Evolutionary conservation across 2,113 vertebrate genomes (phyloP).

Genomic region (Ploceus nigricollis): DNA sequence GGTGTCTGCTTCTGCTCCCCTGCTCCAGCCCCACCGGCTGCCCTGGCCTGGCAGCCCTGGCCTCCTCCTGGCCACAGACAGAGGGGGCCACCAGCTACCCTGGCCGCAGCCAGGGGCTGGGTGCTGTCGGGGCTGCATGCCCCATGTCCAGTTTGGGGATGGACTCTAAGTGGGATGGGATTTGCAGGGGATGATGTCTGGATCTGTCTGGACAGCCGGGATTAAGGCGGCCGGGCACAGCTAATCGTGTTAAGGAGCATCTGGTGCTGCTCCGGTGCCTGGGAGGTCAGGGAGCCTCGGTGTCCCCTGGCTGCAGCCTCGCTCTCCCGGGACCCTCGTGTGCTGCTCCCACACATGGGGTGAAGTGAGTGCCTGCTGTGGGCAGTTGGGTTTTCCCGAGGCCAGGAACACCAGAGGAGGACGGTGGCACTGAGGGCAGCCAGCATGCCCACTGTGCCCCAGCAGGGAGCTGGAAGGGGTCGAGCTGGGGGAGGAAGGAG

Average conservation of each 20-base stretch:
- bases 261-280: neutral
- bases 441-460: no score
- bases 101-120: no score
- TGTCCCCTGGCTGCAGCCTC: neutral
- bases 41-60: neutral
- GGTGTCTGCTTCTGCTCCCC: neutral
- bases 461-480: neutral
- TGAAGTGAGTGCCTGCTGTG: neutral
- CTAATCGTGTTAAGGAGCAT: neutral
- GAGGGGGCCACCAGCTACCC: neutral
- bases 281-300: neutral
- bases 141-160: neutral
- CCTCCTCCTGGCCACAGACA: neutral
- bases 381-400: fast-evolving
- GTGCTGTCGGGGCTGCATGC: neutral
- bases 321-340: fast-evolving
- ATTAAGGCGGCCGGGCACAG: neutral
- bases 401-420: neutral
- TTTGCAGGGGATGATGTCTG: neutral
- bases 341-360: neutral
- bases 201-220: neutral
- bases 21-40: neutral
- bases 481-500: neutral
- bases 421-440: no score
- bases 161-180: neutral